These are phyloP conservation scores for Bemisia tabaci DNA, from an alignment of 1,140 invertebrate species.

Conservation along the genomic window DNA sequence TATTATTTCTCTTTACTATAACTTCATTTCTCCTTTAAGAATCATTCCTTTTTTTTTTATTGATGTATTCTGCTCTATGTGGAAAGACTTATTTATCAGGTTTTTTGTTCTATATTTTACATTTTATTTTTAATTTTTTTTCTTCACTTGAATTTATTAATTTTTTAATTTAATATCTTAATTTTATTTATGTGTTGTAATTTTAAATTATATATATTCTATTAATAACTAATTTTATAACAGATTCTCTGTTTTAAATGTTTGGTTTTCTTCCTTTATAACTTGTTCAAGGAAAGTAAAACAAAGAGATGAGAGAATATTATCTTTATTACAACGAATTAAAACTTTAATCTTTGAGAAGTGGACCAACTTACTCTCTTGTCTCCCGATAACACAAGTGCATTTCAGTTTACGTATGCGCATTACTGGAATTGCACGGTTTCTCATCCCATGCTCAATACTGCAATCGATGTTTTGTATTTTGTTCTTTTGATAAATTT, in stretches of 20 bases:
- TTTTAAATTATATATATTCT: conserved; percentile 9
- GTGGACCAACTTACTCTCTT: too few species aligned
- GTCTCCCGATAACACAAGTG: too few species aligned
- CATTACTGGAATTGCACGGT: neutral
- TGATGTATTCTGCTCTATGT: conserved; percentile 40
- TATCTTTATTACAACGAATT: too few species aligned
- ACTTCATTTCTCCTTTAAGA: too few species aligned
- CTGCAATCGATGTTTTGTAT: neutral
- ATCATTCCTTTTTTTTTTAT: conserved; percentile 18
- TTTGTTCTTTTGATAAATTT: conserved; percentile 27
- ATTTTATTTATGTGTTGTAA: conserved; percentile 9
- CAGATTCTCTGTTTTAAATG: conserved; percentile 9
- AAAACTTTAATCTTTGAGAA: neutral
- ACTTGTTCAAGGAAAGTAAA: conserved; percentile 34
- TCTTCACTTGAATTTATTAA: conserved; percentile 27
- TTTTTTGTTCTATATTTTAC: conserved; percentile 26
- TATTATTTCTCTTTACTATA: too few species aligned
- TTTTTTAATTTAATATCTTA: conserved; percentile 12
- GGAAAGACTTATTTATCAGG: conserved; percentile 37
- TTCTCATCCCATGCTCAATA: neutral
- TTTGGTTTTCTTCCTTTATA: conserved; percentile 28
- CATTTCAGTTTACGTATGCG: neutral
- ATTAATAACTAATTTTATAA: conserved; percentile 4
- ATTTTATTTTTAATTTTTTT: conserved; percentile 25
- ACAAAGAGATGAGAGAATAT: too few species aligned